Evolutionary conservation across 2,888 invertebrate genomes (phyloP).

Genomic region (Bimastos eiseni): DNA sequence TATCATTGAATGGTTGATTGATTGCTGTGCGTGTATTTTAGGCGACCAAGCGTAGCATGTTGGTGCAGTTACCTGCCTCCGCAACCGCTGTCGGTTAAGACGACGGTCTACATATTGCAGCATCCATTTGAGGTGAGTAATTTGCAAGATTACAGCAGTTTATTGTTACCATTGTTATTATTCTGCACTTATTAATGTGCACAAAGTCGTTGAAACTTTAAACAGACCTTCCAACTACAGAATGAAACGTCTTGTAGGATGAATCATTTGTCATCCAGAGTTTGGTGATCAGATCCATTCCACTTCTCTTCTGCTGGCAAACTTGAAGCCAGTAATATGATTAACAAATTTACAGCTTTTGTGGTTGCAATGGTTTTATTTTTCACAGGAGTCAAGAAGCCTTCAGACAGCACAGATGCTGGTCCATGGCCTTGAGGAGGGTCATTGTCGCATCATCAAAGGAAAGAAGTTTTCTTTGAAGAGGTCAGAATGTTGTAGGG

Average conservation of each 20-base stretch:
- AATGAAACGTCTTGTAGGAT: too few relatives aligned
- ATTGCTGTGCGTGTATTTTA: slow-evolving; percentile 58
- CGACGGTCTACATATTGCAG: slow-evolving; percentile 80
- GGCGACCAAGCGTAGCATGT: slow-evolving; percentile 83
- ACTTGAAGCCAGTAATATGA: background rate
- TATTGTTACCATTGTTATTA: too few relatives aligned
- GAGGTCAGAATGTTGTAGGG: slow-evolving; percentile 60
- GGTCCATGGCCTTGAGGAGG: slow-evolving; percentile 73
- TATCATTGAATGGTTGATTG: background rate
- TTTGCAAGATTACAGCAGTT: background rate
- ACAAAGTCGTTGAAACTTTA: too few relatives aligned
- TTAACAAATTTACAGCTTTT: background rate
- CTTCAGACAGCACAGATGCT: slow-evolving; percentile 88
- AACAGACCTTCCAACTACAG: too few relatives aligned
- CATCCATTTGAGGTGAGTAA: slow-evolving; percentile 79
- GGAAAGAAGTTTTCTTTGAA: slow-evolving; percentile 82
- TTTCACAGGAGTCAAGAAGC: slow-evolving; percentile 74
- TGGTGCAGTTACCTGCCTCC: slow-evolving; percentile 84
- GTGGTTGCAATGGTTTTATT: background rate
- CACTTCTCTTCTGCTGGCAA: background rate
- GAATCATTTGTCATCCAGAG: background rate
- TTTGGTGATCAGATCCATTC: background rate
- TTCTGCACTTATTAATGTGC: too few relatives aligned
- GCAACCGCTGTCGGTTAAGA: slow-evolving; percentile 71
- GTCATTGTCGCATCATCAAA: slow-evolving; percentile 77